These are phyloP conservation scores for Isaurus tuberculatus DNA, from an alignment of 92 coral and sea anemone genomes.

Conservation along the genomic window DNA sequence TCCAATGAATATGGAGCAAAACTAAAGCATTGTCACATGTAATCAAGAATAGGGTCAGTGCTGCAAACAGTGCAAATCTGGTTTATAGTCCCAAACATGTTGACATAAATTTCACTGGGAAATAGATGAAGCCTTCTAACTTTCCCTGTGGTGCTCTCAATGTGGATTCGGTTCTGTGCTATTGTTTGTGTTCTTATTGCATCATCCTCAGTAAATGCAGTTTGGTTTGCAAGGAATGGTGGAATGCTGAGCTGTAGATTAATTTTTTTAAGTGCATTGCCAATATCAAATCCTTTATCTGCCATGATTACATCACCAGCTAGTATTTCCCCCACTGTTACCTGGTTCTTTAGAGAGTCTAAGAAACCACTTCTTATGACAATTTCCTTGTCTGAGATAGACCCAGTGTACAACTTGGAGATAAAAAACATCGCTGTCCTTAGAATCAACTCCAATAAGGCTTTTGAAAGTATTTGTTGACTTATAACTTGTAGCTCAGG, in stretches of 20 bases:
- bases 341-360: too few species aligned
- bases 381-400: too few species aligned
- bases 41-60: constrained; percentile 6
- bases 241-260: constrained; percentile 47
- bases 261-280: constrained; percentile 35
- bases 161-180: constrained; percentile 63
- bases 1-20: too few species aligned
- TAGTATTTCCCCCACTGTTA: too few species aligned
- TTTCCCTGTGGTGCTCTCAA: constrained; percentile 64
- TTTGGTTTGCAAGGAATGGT: constrained; percentile 51
- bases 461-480: too few species aligned
- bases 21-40: too few species aligned
- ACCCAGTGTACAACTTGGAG: too few species aligned
- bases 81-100: constrained; percentile 51
- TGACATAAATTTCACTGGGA: constrained; percentile 34
- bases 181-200: constrained; percentile 58
- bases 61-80: constrained; percentile 67
- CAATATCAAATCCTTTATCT: constrained; percentile 66
- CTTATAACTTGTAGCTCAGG: too few species aligned
- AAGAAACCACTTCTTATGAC: too few species aligned
- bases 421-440: too few species aligned
- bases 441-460: too few species aligned
- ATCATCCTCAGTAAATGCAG: constrained; percentile 54
- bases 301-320: constrained; percentile 61
- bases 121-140: constrained; percentile 58